Base-by-base conservation (phyloP, 1,140 invertebrate genomes). In the Brachystomella parvula region DNA sequence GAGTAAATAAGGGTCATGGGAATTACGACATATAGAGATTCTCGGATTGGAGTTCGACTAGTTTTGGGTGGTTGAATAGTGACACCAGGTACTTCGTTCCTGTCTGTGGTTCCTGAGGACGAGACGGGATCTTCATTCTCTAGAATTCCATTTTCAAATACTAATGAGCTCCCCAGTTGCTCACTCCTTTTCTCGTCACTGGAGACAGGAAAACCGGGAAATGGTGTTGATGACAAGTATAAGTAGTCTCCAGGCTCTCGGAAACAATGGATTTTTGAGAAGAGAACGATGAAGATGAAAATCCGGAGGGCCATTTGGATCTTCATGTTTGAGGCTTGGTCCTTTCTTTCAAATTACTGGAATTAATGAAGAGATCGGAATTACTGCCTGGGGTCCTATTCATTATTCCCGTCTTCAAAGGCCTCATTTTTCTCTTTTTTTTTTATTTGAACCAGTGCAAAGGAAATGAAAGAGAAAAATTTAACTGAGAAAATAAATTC, bases 1-100 rank as follows among this genome's bases (percentile, higher is more conserved):
- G 73, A 64, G 66, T 82, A 83, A n/a, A 82, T 71, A 2, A 80
- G 65, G 1, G 81, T 81, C 67, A 84, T 76, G 21, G 78, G 75
- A 63, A 82, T 76, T 26, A 76, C 69, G 1, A 74, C 67, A 63
- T 69, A 72, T 59, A 76, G 67, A n/a, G 69, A 59, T 26, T 71
- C 67, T 12, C 67, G 44, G 29, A 60, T 30, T 30, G 58, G 49
- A 19, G 49, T 53, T 6, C 15, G 49, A 24, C 49, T 53, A 9
- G 35, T 39, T 26, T 24, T 53, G 9, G 49, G 49, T 19, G 49
- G 6, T 9, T 39, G 6, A 39, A 6, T 39, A n/a, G n/a, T n/a
- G n/a, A n/a, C n/a, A 9, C 35, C 35, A 19, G 6, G 6, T 39
- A 6, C 35, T 19, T 39, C 35, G 19, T 39, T 39, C 35, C 19